A percentile compares a stretch with the other conserved stretches of the same genome.
Conservation (phyloP, 2,888 invertebrate genomes). For the Apantesis nais region DNA sequence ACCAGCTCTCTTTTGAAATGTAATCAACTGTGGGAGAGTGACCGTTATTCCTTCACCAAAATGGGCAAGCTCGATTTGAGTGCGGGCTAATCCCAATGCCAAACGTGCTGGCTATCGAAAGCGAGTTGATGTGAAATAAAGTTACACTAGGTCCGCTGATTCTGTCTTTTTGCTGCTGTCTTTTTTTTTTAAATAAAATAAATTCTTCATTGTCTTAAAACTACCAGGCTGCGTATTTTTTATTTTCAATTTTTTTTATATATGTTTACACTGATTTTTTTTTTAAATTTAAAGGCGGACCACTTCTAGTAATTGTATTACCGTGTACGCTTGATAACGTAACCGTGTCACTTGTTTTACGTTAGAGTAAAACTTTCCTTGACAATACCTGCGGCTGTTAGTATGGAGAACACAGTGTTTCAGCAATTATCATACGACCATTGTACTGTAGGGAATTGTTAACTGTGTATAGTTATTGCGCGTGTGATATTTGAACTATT, state of each 20-base stretch:
- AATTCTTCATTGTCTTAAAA: no score
- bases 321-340: slow-evolving; percentile 50
- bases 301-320: slow-evolving; percentile 18
- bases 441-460: not conserved
- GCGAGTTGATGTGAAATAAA: no score
- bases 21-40: not conserved
- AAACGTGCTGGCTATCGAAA: no score
- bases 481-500: not conserved
- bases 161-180: no score
- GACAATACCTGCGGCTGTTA: slow-evolving; percentile 38
- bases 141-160: no score
- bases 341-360: slow-evolving; percentile 62
- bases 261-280: no score
- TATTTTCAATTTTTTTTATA: not conserved
- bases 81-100: no score
- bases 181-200: no score
- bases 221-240: no score
- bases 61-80: no score
- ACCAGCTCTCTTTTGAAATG: not conserved
- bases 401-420: not conserved
- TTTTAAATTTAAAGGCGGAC: not conserved
- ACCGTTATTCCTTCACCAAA: no score
- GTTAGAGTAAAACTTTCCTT: slow-evolving; percentile 59
- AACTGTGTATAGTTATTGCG: not conserved
- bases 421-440: slow-evolving; percentile 2